Base-by-base conservation (phyloP, 1,140 invertebrate species). In the Drosophila nasuta region DNA sequence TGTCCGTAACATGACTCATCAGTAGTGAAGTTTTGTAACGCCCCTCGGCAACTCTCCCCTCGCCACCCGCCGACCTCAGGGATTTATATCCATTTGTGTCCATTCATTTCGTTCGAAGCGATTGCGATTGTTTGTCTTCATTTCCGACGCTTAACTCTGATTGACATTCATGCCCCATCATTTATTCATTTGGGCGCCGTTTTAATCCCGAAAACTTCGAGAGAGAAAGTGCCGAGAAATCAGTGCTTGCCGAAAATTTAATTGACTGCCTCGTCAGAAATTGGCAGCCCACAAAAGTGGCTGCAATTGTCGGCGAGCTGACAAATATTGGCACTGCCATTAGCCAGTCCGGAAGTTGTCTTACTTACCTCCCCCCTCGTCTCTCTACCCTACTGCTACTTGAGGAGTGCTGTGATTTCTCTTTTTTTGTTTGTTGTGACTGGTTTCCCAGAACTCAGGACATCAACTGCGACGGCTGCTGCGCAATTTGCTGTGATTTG, bases 131-230 rank as follows among this genome's bases (percentile, higher is more conserved):
- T 78, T 76, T 67, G 69, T 77, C 64, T 72, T 71, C 71, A 81
- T 73, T 69, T 72, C 64, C 70, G 58, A 80, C 68, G 83, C 80
- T 85, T 78, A 88, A 83, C 77, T 74, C 79, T 88, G 85, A 88
- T 88, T 88, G 85, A 88, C 85, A 88, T 88, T 88, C 85, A 88
- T 89, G 85, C 77, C 66, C 75, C 81, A 88, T 88, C 85, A 89
- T 88, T 88, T 89, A 89, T 88, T 89, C 85, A 88, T 89, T 88
- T 81, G 70, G 73, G 73, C 76, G 79, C 76, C 67, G 51, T 64
- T 75, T 71, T 66, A 59, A 72, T 63, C 66, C 68, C 28, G 15
- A 63, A 48, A 63, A 71, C 59, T 64, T 64, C 46, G 17, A 64
- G 59, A 64, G n/a, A 13, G n/a, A 13, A 11, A 10, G 20, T 25